Conservation (phyloP, 2,797 vertebrate genomes). For the Mastacembelus armatus region DNA sequence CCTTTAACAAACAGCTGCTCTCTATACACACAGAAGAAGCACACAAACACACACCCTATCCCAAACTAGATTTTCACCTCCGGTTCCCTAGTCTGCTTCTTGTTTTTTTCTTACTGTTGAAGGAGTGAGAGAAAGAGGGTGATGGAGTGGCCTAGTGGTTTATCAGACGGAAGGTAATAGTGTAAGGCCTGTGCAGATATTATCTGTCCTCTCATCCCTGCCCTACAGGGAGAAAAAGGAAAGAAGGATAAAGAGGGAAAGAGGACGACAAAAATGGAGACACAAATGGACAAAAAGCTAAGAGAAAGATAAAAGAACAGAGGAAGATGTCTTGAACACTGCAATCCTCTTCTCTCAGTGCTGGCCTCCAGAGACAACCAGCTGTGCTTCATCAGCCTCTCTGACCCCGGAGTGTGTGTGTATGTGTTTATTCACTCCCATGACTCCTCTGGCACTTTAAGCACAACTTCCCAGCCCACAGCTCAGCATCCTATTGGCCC, state of each 20-base stretch:
- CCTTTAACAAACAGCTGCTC: constrained; percentile 87
- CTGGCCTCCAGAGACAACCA: constrained; percentile 41
- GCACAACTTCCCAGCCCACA: constrained; percentile 51
- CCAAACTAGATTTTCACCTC: constrained; percentile 76
- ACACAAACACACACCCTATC: constrained; percentile 63
- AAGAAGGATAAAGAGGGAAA: constrained; percentile 61
- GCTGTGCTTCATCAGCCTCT: constrained; percentile 53
- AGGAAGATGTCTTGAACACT: constrained; percentile 17
- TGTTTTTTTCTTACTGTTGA: constrained; percentile 30
- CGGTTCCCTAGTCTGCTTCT: constrained; percentile 51
- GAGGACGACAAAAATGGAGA: constrained; percentile 45
- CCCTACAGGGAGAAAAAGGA: constrained; percentile 66
- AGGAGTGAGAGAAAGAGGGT: constrained; percentile 62
- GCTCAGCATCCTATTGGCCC: constrained; percentile 57
- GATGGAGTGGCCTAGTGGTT: constrained; percentile 75
- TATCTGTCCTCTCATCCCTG: constrained; percentile 75
- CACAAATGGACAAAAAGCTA: constrained; percentile 36
- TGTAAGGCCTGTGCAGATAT: constrained; percentile 74
- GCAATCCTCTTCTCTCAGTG: constrained; percentile 25
- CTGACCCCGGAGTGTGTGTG: constrained; percentile 43
- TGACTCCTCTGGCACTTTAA: constrained; percentile 45
- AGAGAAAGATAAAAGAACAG: constrained; percentile 37
- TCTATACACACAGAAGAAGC: constrained; percentile 59
- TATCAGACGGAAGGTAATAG: constrained; percentile 81
- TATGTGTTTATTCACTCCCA: constrained; percentile 59